Evolutionary conservation across 2,888 invertebrate species (phyloP).

Genomic region (Eugnorisma glareosa): DNA sequence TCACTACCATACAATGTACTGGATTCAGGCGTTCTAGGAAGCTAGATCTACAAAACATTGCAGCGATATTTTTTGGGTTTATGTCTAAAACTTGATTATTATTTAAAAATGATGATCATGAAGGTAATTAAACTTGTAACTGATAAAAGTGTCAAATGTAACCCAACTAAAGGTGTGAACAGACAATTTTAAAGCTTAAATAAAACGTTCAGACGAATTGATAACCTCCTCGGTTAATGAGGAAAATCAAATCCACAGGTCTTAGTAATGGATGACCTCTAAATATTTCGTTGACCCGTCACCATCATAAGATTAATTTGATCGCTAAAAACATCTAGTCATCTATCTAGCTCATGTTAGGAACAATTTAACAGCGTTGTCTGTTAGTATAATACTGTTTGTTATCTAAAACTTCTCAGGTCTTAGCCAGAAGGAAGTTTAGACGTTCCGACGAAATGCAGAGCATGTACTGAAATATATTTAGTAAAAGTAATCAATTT

Average conservation of each 20-base stretch:
- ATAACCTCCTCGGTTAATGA: too few relatives aligned
- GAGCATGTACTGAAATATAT: slow-evolving; percentile 59
- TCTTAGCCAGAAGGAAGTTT: slow-evolving; percentile 62
- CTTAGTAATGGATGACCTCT: not conserved
- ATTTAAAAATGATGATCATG: too few relatives aligned
- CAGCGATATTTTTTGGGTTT: not conserved
- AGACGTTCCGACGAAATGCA: slow-evolving; percentile 62
- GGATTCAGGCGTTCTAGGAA: slow-evolving; percentile 35
- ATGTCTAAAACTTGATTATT: not conserved
- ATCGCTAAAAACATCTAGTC: slow-evolving; percentile 5
- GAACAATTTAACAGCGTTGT: slow-evolving; percentile 29
- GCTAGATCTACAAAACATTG: slow-evolving; percentile 13
- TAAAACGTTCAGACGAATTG: not conserved
- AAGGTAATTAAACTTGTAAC: not conserved
- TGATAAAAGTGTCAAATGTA: not conserved
- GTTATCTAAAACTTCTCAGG: slow-evolving; percentile 55
- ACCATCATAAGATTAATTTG: not conserved
- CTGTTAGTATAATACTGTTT: slow-evolving; percentile 46
- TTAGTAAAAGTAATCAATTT: slow-evolving; percentile 51
- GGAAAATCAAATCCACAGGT: not conserved
- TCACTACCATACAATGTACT: slow-evolving; percentile 63
- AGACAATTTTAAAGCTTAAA: not conserved
- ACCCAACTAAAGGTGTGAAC: not conserved
- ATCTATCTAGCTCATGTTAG: slow-evolving; percentile 29
- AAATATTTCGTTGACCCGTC: slow-evolving; percentile 13